Evolutionary conservation across 1,140 invertebrate species (phyloP).

Genomic region (Bombyx mori): ASM3026992v2 NC_085113.1:6450001-6450500

Average conservation of each 20-base stretch:
- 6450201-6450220: slow-evolving; percentile 23
- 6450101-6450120: no score
- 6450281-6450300: slow-evolving; percentile 49
- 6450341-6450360: slow-evolving; percentile 28
- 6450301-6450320: slow-evolving; percentile 36
- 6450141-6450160: slow-evolving; percentile 1
- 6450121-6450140: neutral
- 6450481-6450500: no score
- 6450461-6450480: no score
- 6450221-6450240: slow-evolving; percentile 26
- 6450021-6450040: no score
- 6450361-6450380: slow-evolving; percentile 25
- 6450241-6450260: slow-evolving; percentile 28
- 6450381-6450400: slow-evolving; percentile 2
- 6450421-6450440: no score
- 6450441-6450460: no score
- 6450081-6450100: no score
- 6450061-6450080: no score
- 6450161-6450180: slow-evolving; percentile 28
- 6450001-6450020: no score
- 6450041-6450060: no score
- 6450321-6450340: slow-evolving; percentile 40
- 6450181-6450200: slow-evolving; percentile 29
- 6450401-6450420: no score
- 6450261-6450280: slow-evolving; percentile 27